Base-by-base conservation (phyloP, 1,140 invertebrate genomes). In the Sycophaga agraensis region DNA sequence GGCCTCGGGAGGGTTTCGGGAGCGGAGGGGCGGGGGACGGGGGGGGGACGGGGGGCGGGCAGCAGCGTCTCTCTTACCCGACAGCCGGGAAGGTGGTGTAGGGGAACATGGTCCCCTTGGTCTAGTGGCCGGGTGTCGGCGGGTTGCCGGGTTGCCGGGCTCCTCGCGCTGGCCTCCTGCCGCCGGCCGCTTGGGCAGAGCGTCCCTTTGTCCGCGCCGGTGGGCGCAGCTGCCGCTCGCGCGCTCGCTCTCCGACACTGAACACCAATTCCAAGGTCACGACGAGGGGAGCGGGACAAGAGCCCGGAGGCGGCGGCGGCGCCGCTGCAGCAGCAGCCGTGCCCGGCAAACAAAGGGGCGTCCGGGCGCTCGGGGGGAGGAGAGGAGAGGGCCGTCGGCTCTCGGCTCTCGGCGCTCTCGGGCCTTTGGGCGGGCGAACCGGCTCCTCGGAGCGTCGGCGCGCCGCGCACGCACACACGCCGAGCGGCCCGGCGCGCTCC, bases 1-100 rank as follows among this genome's bases (percentile, higher is more conserved):
- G 4, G 43, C 5, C 14, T 14, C 6, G 26, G 46, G 34, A 16
- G 6, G n/a, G 7, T 8, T 6, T 9, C 14, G n/a, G 19, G 26
- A 2, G 26, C 14, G n/a, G 37, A 26, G 35, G 21, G 2, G 22
- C 9, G 5, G 48, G 19, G 1, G 17, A 6, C 17, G 24, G 14
- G n/a, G 24, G 40, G 12, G 5, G 11, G 19, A 7, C 19, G 4
- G 4, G 50, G 11, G 37, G 21, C 9, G 28, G 12, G 34, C 0
- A 26, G 22, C 12, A 40, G 16, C 16, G 22, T 16, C 9, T 51
- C 24, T 67, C 79, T 81, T 81, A 81, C 79, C 79, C 76, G 53
- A 81, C 78, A 61, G 79, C 69, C 65, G 79, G 77, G 53, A 81
- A 81, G 22, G 78, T 76, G 8, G 79, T 75, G 66, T 79, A 81